Evolutionary conservation across 2,888 invertebrate species (phyloP).

Genomic region (Heterodera filipjevi): DNA sequence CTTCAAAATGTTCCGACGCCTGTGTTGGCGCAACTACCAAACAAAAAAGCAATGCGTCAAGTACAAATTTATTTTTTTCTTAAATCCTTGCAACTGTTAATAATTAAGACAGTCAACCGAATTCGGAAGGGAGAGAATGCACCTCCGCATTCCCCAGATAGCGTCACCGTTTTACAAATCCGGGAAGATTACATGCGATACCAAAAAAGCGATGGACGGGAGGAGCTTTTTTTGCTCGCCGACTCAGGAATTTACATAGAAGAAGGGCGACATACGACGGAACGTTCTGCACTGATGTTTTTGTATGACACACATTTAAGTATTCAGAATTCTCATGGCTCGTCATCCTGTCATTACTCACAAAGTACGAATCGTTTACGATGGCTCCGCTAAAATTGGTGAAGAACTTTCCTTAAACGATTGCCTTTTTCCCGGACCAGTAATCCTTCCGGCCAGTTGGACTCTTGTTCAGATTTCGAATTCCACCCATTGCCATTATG

Average conservation of each 20-base stretch:
- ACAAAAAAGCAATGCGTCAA: slow-evolving; percentile 9
- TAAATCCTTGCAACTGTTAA: background rate
- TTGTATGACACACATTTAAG: no score
- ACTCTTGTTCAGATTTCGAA: slow-evolving; percentile 38
- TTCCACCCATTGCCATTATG: slow-evolving; percentile 21
- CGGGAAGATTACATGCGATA: slow-evolving; percentile 18
- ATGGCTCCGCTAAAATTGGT: background rate
- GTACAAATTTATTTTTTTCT: background rate
- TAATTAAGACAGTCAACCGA: background rate
- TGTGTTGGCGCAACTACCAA: slow-evolving; percentile 9
- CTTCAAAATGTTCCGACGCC: slow-evolving; percentile 11
- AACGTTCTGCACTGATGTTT: no score
- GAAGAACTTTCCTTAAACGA: slow-evolving; percentile 35
- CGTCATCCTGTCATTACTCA: no score
- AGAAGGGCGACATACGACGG: no score
- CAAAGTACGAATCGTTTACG: slow-evolving; percentile 20
- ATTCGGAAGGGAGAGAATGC: background rate
- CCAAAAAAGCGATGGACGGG: background rate
- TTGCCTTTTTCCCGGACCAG: slow-evolving; percentile 37
- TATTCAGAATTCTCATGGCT: no score
- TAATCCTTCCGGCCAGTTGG: slow-evolving; percentile 40
- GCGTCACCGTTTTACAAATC: background rate
- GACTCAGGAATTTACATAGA: no score
- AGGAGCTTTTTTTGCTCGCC: slow-evolving; percentile 22
- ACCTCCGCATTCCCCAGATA: background rate